Base-by-base conservation (phyloP, 2,797 vertebrate genomes). In the Eleutherodactylus coqui region DNA sequence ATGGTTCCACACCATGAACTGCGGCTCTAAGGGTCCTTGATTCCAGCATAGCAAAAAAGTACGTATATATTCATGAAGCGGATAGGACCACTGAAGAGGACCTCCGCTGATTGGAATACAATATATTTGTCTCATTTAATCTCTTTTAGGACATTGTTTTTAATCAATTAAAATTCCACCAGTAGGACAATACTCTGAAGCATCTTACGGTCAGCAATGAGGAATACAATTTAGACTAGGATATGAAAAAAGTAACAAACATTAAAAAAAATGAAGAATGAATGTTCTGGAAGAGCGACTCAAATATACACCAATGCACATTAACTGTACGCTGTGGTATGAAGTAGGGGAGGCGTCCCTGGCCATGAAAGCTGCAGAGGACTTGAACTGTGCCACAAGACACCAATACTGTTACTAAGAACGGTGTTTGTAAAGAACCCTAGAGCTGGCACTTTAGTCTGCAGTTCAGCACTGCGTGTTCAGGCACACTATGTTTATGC, bases 401-500 rank as follows among this genome's bases (percentile, higher is more conserved):
- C 41, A 49, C 62, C 24, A 82, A 62, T 38, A 51, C 67, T 24
- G 51, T 49, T 73, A 58, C 43, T 19, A 17, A 76, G 27, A 79
- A 47, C 24, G 58, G 32, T 75, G 51, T 69, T 53, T 27, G 27
- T 75, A 84, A 14, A 87, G 82, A 87, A 83, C 51, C 73, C 73
- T 89, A 89, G 89, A 92, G 91, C 88, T 92, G 92, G 91, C 92
- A 92, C 91, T 91, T 91, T 88, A 90, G 89, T 86, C 90, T 89
- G 91, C 91, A 93, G 91, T 87, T 82, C 88, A 89, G 73, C 53
- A 89, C 88, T 88, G 88, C 13, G 0, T 88, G 80, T 0, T 3
- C 0, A 90, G 88, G 86, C 90, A 91, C 91, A 88, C 14, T 85
- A 16, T 88, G 38, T 84, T 51, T 89, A 91, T 91, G 88, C 90